Evolutionary conservation across 2,888 invertebrate genomes (phyloP).

Genomic region (Yponomeuta cagnagella): DNA sequence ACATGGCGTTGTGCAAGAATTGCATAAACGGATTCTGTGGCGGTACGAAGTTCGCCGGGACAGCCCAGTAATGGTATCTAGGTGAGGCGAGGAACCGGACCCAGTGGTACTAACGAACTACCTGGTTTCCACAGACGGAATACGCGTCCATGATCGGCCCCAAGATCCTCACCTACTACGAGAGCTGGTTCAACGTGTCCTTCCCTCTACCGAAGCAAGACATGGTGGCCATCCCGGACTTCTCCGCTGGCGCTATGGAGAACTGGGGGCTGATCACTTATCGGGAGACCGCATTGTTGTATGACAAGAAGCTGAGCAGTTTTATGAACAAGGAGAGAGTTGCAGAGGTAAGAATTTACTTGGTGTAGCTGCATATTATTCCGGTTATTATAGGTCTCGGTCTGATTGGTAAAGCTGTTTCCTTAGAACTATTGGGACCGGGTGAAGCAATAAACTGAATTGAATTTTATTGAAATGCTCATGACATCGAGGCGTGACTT

Average conservation of each 20-base stretch:
- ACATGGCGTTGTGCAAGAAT: too few relatives aligned
- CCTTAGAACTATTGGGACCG: too few relatives aligned
- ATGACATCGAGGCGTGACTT: too few relatives aligned
- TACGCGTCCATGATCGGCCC: constrained; percentile 86
- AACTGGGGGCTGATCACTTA: constrained; percentile 90
- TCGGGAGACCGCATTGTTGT: constrained; percentile 81
- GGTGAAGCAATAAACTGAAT: too few relatives aligned
- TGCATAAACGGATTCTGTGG: too few relatives aligned
- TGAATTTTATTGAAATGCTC: too few relatives aligned
- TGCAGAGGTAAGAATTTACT: constrained; percentile 60
- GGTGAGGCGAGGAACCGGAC: too few relatives aligned
- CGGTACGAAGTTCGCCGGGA: too few relatives aligned
- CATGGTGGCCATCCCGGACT: constrained; percentile 89
- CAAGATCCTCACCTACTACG: constrained; percentile 82
- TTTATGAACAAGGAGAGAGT: constrained; percentile 78
- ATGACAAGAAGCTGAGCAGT: constrained; percentile 78
- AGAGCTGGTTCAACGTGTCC: constrained; percentile 81
- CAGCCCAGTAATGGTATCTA: too few relatives aligned
- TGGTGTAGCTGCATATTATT: too few relatives aligned
- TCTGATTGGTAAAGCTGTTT: too few relatives aligned
- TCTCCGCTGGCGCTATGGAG: constrained; percentile 84
- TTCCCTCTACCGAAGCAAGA: constrained; percentile 87
- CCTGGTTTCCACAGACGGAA: constrained; percentile 74
- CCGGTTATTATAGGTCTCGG: too few relatives aligned
- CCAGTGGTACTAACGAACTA: constrained; percentile 23